Evolutionary conservation across 2,113 vertebrate species (phyloP), one percentile per base, ranked within the genome.

Genomic region (Zapornia atra): DNA sequence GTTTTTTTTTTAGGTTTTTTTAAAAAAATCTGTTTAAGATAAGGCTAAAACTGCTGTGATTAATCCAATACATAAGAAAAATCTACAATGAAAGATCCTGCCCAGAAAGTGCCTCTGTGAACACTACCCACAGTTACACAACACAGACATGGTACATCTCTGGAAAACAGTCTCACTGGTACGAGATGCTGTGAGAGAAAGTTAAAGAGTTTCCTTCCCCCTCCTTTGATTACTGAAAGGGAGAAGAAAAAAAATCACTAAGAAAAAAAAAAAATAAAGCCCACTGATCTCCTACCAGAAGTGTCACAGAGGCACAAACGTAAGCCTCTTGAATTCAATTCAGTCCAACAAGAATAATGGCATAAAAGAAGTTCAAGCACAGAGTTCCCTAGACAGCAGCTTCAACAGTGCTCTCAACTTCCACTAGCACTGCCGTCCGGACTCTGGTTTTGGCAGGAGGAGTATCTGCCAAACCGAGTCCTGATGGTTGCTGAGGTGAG

Each of bases 11-110:
- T 28, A n/a, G n/a, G n/a, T 53, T 26, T 15, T 53, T 53, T 53
- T 42, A 6, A 13, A 25, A 38, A 33, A 48, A 77, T 40, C 63
- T 78, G 48, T 64, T 78, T 78, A 86, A 94, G 69, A 40, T 63
- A 90, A 76, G 31, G 53, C 60, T 84, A 84, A 48, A 92, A 60
- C n/a, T 60, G 12, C 53, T 76, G 44, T 78, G 53, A 86, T 78
- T 94, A 86, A 95, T 82, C 50, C 73, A 91, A 40, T 72, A 85
- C 22, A 91, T 94, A 10, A 87, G 40, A 85, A 91, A 91, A 96
- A 86, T 84, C 82, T 72, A 66, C 54, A 82, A 66, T 40, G n/a
- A 56, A 89, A 92, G 63, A 26, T 59, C 53, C 79, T 77, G 56
- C 29, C 59, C 63, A 93, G 68, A 63, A 93, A 88, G 73, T 50